Evolutionary conservation across 2,113 vertebrate genomes (phyloP), one percentile per base, ranked within the genome.

Genomic region (Talpa occidentalis): DNA sequence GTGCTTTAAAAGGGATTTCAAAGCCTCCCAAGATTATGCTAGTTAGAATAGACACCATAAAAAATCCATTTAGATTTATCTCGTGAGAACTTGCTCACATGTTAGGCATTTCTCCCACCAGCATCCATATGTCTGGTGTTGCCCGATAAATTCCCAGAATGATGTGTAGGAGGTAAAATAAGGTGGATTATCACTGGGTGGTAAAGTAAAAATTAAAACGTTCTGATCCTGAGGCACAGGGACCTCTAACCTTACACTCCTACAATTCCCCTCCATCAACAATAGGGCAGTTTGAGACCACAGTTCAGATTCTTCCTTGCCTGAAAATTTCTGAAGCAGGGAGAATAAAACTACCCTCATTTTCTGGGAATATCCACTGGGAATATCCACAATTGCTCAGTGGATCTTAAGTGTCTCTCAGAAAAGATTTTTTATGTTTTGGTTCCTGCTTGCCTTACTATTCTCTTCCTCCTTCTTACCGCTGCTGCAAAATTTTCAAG

Each of bases 1-100:
- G 12, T 83, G 56, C 5, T 96, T 82, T 95, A 92, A 97, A 91
- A 72, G 22, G 12, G 35, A 91, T 69, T 96, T 97, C 64, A 78
- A 44, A 88, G 17, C 47, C 7, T 93, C 81, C 81, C 37, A 87
- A 87, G 95, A 97, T 17, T 79, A 7, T 35, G 83, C 21, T 35
- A 60, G 40, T 52, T 37, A 69, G 64, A 97, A 82, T 37, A 0
- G 37, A 96, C 67, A 95, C 84, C 9, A 6, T n/a, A 54, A 95
- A 86, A 37, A 72, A n/a, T 62, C 76, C 77, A 94, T 92, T 96
- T 90, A 94, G 90, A 11, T 91, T 22, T 82, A 0, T 79, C 1
- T 26, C 82, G 12, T 37, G 89, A 91, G 74, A 35, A 24, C 2
- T 11, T 2, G 10, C 5, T 73, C 47, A 67, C 35, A 37, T 35